Base-by-base conservation (phyloP, 2,113 vertebrate genomes). In the Aspiorhynchus laticeps region DNA sequence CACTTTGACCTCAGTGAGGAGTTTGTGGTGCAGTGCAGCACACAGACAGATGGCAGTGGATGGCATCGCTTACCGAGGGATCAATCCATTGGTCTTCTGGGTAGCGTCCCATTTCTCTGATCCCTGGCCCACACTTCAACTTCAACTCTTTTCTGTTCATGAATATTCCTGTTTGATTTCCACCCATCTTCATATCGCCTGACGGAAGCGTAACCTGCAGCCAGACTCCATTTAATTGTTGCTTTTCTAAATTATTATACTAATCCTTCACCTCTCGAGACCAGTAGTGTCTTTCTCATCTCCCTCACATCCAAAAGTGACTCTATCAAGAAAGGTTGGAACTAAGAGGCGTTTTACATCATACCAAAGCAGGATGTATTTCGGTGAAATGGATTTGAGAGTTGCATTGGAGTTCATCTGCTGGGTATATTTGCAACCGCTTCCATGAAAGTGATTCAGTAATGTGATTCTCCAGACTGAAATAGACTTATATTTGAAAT, bases 401-500 rank as follows among this genome's bases (percentile, higher is more conserved):
- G 36, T 21, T 31, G 59, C 14, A 21, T 28, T 41, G 26, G 80
- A 71, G 63, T 71, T 51, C 28, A 65, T 81, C 59, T 43, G 38
- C 59, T 21, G 36, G 24, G 56, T 81, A 81, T 59, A 81, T 81
- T 65, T 80, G 21, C 24, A 7, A 19, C 24, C 11, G 7, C 33
- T 81, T 81, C 56, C 36, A 81, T 8, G 24, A 63, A 38, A 81
- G 81, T 33, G 63, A 71, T 83, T 14, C 26, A 51, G 28, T 83
- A 71, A 83, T 71, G 63, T 48, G 63, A 83, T 83, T 83, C 81
- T 71, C 26, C 63, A n/a, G 61, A 71, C 79, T 43, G 24, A 51
- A 83, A 71, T 51, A 83, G 63, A 83, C 41, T 51, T 71, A 51
- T 83, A 71, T 51, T 67, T 51, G 28, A 83, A 83, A 83, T 83